Base-by-base conservation (phyloP, 2,888 invertebrate genomes). In the Parnassius smintheus region DNA sequence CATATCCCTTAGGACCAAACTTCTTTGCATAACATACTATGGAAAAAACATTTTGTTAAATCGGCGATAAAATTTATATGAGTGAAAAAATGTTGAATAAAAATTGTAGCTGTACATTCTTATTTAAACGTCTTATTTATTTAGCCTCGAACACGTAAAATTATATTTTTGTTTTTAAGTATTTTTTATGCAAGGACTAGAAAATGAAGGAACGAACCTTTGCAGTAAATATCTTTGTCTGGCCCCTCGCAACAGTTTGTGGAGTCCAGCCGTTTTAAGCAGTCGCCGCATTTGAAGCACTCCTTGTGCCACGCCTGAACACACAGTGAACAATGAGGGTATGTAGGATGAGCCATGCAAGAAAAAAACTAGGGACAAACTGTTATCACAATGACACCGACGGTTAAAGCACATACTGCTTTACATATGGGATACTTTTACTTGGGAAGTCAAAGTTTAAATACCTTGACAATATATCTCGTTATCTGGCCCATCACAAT, bases 1-100 rank as follows among this genome's bases (percentile, higher is more conserved):
- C 98, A 91, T 98, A 98, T 89, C 98, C 98, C 93, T 97, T 98
- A 80, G 98, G 98, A 79, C 99, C 99, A 93, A 97, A 98, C 94
- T 95, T 97, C 94, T 98, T 97, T 85, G 95, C 97, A 93, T 99
- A 98, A 94, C 99, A 99, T 82, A 96, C 96, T 97, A 89, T 64
- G 85, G 85, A 75, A 83, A 83, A 85, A 86, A 86, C 73, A 81
- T 80, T 82, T 79, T 73, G 68, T 71, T 65, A 71, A 56, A 64
- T 61, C 62, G 25, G 61, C 56, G n/a, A 51, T 41, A 51, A 51
- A 45, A 10, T 25, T 41, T 42, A 10, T 4, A 42, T n/a, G 18
- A 4, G 18, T 18, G 11, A 41, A 41, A n/a, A 2, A 46, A 11
- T 46, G 2, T 8, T 9, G 4, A 46, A 3, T 35, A 7, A 35